Base-by-base conservation (phyloP, 2,113 vertebrate genomes). In the Lycaon pictus region DNA sequence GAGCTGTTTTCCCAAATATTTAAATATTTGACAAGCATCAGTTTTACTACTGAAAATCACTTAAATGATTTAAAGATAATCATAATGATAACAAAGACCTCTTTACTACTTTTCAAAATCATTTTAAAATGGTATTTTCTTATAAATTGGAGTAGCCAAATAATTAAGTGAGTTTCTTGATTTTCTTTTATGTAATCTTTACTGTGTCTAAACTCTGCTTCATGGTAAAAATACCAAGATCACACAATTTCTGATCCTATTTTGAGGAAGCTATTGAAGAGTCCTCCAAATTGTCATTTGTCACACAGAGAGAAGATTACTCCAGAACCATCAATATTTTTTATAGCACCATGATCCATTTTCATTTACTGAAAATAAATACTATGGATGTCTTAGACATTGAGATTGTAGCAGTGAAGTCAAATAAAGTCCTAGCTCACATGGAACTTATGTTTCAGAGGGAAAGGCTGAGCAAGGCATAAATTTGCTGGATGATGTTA, bases 281-380 rank as follows among this genome's bases (percentile, higher is more conserved):
- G 20, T 82, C 11, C 16, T 82, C 69, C 32, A 69, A 79, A 94
- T 7, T 84, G 7, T 72, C 65, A 79, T 72, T 92, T 83, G 51
- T 55, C 23, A 79, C 17, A 55, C 32, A 13, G 82, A 90, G 22
- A 77, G 12, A 79, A 13, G 10, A n/a, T 87, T 86, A 72, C 22
- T 86, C 19, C 2, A 90, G 17, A 86, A 62, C 9, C 10, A 6
- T 0, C 4, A 9, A 2, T 20, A 63, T 81, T 76, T 92, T 67
- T 37, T 12, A 53, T 37, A 60, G n/a, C 19, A 51, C 20, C 11
- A 25, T 91, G 12, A 80, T 10, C 13, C 15, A 11, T 56, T 92
- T 56, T 81, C 9, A 58, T 69, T 69, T 79, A 69, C 25, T 76
- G 19, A 91, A 93, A 95, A 56, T 69, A 86, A 94, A 48, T 81